Evolutionary conservation across 2,888 invertebrate species (phyloP), one percentile per base, ranked within the genome.

Genomic region (Eupelmus urozonus): DNA sequence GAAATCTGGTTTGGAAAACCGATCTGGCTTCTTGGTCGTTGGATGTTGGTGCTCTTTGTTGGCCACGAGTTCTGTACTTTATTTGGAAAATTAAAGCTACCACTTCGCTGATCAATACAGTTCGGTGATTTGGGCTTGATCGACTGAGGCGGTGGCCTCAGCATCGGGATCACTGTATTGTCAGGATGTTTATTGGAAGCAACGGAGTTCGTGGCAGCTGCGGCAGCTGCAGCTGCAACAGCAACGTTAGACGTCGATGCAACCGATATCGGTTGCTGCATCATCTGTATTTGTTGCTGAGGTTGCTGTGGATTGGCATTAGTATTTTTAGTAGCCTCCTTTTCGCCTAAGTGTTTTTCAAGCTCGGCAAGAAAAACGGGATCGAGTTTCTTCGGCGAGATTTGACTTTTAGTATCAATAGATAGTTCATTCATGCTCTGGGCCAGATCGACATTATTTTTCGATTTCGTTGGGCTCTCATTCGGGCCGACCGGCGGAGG

Each of bases 321-420:
- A 1, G 88, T 90, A 73, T 91, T 91, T 18, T 90, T 90, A 11
- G 85, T 87, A 0, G 90, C 89, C 67, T 91, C 91, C 70, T 90
- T 90, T 65, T 90, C 90, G 0, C 90, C 91, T 16, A 94, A 88
- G 82, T 92, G 92, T 82, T 93, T 94, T 86, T 94, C 94, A 65
- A 94, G 86, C 84, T 94, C 94, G 0, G 92, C 92, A 49, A 94
- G 90, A 81, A 94, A 94, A 18, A 91, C 91, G 9, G 92, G 91
- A 84, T 93, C 93, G 20, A 93, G 86, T 83, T 91, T 90, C 78
- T 90, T 90, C 1, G 90, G 90, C 0, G 89, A 86, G 0, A 83
- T 74, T 18, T 82, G 82, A 0, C 80, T 80, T 20, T 81, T 84
- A 0, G 83, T 78, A 13, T 87, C 86, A 13, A 86, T 82, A 5